A percentile compares a stretch with the other conserved stretches of the same genome.
phyloP scores from a whole-genome alignment of 64 coral and sea anemone species.

The Pocillopora verrucosa region DNA sequence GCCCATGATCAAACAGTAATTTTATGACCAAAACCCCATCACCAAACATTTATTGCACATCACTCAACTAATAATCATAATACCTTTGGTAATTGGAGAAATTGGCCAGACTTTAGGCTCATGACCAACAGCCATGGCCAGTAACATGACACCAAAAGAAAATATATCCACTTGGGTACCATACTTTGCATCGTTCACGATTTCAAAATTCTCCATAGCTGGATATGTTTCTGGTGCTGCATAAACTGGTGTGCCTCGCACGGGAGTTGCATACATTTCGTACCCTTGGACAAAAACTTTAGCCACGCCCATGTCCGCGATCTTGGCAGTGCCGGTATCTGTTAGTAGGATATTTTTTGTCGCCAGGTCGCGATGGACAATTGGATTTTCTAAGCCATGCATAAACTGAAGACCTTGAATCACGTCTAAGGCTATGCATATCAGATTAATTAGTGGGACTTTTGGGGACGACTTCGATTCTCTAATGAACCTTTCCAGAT shows the following conservation, averaged over 20 bases:
- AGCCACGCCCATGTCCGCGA: constrained; percentile 84
- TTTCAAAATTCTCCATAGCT: constrained; percentile 30
- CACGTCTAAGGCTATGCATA: constrained; percentile 66
- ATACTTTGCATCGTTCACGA: constrained; percentile 52
- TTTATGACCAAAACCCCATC: no score
- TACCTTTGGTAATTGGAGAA: constrained; percentile 78
- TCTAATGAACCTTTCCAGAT: constrained; percentile 62
- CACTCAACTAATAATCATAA: not conserved
- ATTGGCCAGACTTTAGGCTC: constrained; percentile 72
- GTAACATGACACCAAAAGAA: constrained; percentile 79
- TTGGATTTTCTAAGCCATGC: constrained; percentile 45
- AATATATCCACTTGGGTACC: constrained; percentile 82
- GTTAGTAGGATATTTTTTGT: constrained; percentile 86
- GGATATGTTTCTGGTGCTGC: constrained; percentile 84
- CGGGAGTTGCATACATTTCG: constrained; percentile 66
- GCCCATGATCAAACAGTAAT: no score
- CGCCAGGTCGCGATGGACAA: constrained; percentile 76
- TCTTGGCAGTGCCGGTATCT: constrained; percentile 64
- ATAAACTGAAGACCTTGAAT: constrained; percentile 79
- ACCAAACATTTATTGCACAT: no score
- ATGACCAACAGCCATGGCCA: constrained; percentile 80
- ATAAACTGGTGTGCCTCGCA: constrained; percentile 82
- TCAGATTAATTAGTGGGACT: constrained; percentile 36
- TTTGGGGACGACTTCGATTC: constrained; percentile 59
- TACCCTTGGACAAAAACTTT: constrained; percentile 73